Conservation (phyloP, 1,140 invertebrate species). For the Pygmarrhopalites habei region DNA sequence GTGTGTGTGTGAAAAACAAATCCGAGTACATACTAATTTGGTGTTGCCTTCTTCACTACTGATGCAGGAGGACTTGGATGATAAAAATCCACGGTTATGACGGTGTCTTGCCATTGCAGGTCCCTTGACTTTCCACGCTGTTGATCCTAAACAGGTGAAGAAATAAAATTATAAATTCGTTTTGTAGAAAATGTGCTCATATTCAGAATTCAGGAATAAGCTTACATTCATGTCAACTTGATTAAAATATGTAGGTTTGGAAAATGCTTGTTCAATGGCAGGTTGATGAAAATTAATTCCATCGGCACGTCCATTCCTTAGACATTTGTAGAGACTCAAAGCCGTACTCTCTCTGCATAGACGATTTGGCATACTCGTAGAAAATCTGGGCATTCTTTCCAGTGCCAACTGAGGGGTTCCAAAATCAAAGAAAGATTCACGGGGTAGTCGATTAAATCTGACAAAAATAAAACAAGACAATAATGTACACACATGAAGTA, state of each 20-base stretch:
- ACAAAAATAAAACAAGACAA: too few relatives aligned
- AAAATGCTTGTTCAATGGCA: not conserved
- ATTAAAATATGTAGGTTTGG: not conserved
- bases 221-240: not conserved
- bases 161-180: not conserved
- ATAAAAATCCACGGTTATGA: constrained; percentile 3
- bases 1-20: too few relatives aligned
- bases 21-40: too few relatives aligned
- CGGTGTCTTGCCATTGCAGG: not conserved
- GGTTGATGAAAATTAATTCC: not conserved
- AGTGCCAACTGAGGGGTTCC: not conserved
- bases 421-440: constrained; percentile 1
- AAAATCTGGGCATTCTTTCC: constrained; percentile 1
- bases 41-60: too few relatives aligned
- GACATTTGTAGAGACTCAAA: not conserved
- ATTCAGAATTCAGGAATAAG: not conserved
- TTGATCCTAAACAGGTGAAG: not conserved
- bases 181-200: not conserved
- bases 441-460: too few relatives aligned
- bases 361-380: not conserved
- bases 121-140: not conserved
- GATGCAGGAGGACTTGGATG: not conserved
- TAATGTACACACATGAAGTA: too few relatives aligned
- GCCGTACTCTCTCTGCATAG: not conserved
- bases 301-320: not conserved